Base-by-base conservation (phyloP, 2,797 vertebrate genomes). In the Oreonectes daqikongensis region DNA sequence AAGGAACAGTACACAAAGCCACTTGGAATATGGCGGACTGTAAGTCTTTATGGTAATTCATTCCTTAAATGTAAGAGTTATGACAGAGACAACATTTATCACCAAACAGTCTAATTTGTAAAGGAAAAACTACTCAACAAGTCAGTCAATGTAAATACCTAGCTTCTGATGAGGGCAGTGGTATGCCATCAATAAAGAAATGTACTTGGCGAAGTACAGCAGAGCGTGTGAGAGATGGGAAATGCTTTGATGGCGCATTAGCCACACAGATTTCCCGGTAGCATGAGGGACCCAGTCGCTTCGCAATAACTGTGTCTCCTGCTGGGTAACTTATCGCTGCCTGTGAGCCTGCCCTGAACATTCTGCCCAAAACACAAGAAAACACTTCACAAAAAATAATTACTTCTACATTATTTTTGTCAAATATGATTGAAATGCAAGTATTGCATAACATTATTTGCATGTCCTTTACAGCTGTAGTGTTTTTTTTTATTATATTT, bases 261-360 rank as follows among this genome's bases (percentile, higher is more conserved):
- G 44, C 61, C 60, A 71, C 26, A 69, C 59, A 77, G 44, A 46
- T 60, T 76, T 72, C 50, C 50, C 3, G 38, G 59, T 48, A 24
- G 60, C 30, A 65, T 18, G 30, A 71, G 66, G 53, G 42, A 70
- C 71, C 28, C 5, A 9, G 75, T 75, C 38, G 17, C 78, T 71
- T 46, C 9, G 53, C 53, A 46, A 63, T 81, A 83, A 81, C 75
- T 40, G 57, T 15, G 20, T 69, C 72, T 76, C 82, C 79, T 17
- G 68, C 75, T 81, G 79, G 53, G 68, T 57, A 69, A 68, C 79
- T 83, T 72, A 60, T 68, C 40, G 1, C 63, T 59, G 75, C 50
- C 68, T 67, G 30, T 40, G 22, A 53, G 46, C 4, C 60, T 67
- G 50, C 70, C 55, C 71, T 68, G 55, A 44, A 50, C 28, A 17